Base-by-base conservation (phyloP, 1,140 invertebrate genomes). In the Archegozetes longisetosus region DNA sequence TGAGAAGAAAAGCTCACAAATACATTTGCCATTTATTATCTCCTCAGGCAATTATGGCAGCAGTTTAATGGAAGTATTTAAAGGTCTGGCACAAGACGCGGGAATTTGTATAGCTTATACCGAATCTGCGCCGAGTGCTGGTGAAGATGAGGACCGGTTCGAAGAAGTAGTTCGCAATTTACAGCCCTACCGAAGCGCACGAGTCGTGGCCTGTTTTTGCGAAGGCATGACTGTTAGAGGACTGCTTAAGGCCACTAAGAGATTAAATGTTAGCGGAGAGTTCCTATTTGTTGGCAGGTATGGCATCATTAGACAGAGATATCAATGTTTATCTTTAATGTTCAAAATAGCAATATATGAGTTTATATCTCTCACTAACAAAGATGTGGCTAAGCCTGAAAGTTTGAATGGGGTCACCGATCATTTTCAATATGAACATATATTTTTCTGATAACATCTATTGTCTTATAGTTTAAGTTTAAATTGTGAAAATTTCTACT, bases 151-250 rank as follows among this genome's bases (percentile, higher is more conserved):
- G 40, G 75, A 75, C 25, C 0, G 29, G 13, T 67, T 66, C 55
- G 67, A 70, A 29, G 62, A 68, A 55, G 68, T 83, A 1, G 71
- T 84, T 12, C 68, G 69, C 23, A 79, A 78, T 59, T 72, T 85
- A 9, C 69, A 74, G 56, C 73, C 77, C 65, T 79, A 79, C 61
- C 9, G 40, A 51, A 59, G 48, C 28, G 29, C 32, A 71, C 72
- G 9, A 32, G 84, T 86, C 3, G 80, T 86, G n/a, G 82, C 87
- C 2, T 88, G 85, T 70, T 88, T 87, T 75, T 88, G 85, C 71
- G 84, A 88, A 72, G 84, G 85, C 2, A 75, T 78, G 68, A 85
- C 84, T 0, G 79, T 87, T 46, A 70, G 79, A 56, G 79, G 78
- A 14, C 71, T 88, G n/a, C 73, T 86, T 58, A 74, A 74, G 60